Percentiles rank a stretch among this genome's conserved stretches.
phyloP scores from a whole-genome alignment of 2,113 vertebrate species.

The Equus przewalskii region DNA sequence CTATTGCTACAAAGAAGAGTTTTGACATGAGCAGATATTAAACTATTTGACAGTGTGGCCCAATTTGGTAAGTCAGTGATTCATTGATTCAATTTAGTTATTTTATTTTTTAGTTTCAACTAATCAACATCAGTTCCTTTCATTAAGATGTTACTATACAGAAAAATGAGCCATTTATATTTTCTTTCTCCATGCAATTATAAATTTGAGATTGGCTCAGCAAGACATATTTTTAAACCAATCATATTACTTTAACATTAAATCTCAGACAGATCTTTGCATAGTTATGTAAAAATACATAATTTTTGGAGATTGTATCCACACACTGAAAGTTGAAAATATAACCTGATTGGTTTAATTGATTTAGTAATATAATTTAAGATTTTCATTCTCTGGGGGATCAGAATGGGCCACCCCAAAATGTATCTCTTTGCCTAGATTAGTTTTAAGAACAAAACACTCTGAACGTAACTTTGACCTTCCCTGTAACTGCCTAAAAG shows the following conservation, averaged over 20 bases:
- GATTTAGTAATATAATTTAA: not conserved
- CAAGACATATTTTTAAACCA: not conserved
- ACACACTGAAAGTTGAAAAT: not conserved
- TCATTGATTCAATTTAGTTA: not conserved
- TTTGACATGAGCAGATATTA: not conserved
- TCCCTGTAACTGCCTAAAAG: too few relatives aligned
- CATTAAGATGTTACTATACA: slow-evolving; percentile 5
- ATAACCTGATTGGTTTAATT: not conserved
- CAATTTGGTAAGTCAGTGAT: not conserved
- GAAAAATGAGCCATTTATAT: not conserved
- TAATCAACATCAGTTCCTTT: not conserved
- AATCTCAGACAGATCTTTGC: not conserved
- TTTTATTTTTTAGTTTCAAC: not conserved
- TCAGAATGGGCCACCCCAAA: too few relatives aligned
- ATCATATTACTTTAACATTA: not conserved
- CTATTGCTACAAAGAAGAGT: not conserved
- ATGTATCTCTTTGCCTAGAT: too few relatives aligned
- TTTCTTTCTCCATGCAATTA: not conserved
- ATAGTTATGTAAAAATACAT: not conserved
- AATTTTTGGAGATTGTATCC: not conserved
- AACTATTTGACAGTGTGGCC: not conserved
- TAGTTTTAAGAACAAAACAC: too few relatives aligned
- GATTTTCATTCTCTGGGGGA: not conserved
- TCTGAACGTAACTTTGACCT: too few relatives aligned
- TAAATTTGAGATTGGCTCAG: not conserved